These are phyloP conservation scores for Sylvia atricapilla DNA, from an alignment of 2,113 vertebrate genomes.

Conservation along the genomic window DNA sequence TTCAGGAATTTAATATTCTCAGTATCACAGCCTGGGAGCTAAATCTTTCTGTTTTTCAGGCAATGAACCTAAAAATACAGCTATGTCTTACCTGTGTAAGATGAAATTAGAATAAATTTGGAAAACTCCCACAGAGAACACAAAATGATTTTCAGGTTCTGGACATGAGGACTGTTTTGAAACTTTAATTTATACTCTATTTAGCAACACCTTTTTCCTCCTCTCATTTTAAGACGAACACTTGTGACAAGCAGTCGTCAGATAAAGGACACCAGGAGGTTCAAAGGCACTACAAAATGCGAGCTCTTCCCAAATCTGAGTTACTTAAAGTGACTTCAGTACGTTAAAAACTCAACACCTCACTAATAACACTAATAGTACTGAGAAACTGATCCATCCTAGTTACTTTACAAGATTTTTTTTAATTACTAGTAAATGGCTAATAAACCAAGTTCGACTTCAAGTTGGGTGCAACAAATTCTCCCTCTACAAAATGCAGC, in stretches of 20 bases:
- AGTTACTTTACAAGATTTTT: neutral
- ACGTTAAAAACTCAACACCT: neutral
- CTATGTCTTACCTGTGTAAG: neutral
- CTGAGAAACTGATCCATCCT: neutral
- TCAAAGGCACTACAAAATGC: neutral
- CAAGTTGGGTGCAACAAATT: neutral
- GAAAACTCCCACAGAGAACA: neutral
- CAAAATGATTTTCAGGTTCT: neutral
- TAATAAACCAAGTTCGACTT: neutral
- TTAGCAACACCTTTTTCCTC: neutral
- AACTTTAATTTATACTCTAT: neutral
- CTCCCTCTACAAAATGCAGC: neutral
- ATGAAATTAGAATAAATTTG: neutral
- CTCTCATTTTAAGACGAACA: neutral
- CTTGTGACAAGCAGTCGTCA: neutral
- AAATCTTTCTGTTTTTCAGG: neutral
- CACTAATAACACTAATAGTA: neutral
- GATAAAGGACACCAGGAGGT: neutral
- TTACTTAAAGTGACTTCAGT: neutral
- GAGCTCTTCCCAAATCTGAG: neutral
- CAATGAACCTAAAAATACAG: neutral
- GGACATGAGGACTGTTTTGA: neutral
- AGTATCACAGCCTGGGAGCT: neutral
- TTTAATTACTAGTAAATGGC: neutral
- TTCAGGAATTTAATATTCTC: neutral